Percentiles rank a stretch among this genome's conserved stretches.
These are phyloP conservation scores for Acropora tenuis DNA, from an alignment of 64 coral and sea anemone genomes.

Conservation along the genomic window DNA sequence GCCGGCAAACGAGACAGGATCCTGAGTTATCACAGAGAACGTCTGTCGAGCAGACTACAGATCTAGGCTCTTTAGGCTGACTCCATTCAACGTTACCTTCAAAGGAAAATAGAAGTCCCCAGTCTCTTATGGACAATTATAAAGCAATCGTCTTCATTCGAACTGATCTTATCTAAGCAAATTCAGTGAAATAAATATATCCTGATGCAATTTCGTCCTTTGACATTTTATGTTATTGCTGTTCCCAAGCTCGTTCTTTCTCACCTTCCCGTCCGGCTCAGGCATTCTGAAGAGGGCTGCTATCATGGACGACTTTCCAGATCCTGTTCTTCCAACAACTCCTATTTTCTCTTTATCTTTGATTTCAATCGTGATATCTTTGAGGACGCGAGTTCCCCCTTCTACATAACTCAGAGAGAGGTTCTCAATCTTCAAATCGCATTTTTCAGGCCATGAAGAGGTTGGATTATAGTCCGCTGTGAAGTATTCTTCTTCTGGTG, in stretches of 20 bases:
- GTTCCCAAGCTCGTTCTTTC: too few species aligned
- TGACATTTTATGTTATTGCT: too few species aligned
- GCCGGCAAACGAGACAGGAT: slow-evolving; percentile 43
- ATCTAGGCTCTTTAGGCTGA: slow-evolving; percentile 9
- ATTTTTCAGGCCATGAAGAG: slow-evolving; percentile 65
- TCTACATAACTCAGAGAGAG: slow-evolving; percentile 60
- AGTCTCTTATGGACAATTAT: too few species aligned
- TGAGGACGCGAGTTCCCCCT: slow-evolving; percentile 56
- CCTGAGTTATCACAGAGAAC: slow-evolving; percentile 54
- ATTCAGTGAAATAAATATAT: too few species aligned
- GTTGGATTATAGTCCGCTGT: slow-evolving; percentile 19
- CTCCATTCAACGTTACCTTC: slow-evolving; percentile 39
- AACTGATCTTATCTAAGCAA: too few species aligned
- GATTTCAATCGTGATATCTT: slow-evolving; percentile 63
- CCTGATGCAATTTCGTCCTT: too few species aligned
- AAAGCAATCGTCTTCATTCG: not conserved
- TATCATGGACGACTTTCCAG: slow-evolving; percentile 77
- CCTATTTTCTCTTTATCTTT: slow-evolving; percentile 73
- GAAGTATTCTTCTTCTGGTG: slow-evolving; percentile 67
- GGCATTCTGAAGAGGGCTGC: slow-evolving; percentile 74
- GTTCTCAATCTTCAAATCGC: slow-evolving; percentile 40
- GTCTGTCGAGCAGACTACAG: slow-evolving; percentile 14
- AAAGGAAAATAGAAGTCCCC: not conserved
- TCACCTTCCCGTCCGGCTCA: slow-evolving; percentile 56
- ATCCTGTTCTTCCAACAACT: slow-evolving; percentile 68